Conservation (phyloP, 2,113 vertebrate species). For the Psophia crepitans region DNA sequence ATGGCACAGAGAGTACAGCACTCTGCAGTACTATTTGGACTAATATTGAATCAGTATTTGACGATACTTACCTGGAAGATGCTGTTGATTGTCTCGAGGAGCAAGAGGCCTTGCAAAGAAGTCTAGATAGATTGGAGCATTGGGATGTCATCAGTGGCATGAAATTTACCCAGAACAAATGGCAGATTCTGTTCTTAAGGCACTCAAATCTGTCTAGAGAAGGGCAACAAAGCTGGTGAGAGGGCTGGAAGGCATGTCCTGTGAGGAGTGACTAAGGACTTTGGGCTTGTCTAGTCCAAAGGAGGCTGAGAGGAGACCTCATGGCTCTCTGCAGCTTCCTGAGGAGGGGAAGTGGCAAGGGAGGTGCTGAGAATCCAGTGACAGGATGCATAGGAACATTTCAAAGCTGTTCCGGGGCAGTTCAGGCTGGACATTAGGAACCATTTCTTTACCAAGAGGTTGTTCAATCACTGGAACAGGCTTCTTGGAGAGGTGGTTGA, state of each 20-base stretch:
- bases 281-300: not conserved
- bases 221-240: not conserved
- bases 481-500: not conserved
- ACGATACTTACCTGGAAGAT: not conserved
- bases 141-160: not conserved
- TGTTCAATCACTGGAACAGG: not conserved
- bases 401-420: not conserved
- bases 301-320: not conserved
- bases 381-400: accelerated
- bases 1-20: accelerated
- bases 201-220: not conserved
- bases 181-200: not conserved
- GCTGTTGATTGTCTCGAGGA: not conserved
- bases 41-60: not conserved
- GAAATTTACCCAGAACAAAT: not conserved
- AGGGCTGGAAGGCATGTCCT: not conserved
- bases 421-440: not conserved
- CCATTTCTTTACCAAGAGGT: accelerated
- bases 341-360: not conserved
- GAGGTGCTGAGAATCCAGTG: not conserved
- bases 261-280: not conserved
- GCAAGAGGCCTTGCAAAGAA: not conserved
- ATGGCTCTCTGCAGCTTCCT: not conserved
- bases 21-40: not conserved
- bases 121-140: not conserved